Conservation (phyloP, 2,113 vertebrate genomes). For the Elaphurus davidianus region DNA sequence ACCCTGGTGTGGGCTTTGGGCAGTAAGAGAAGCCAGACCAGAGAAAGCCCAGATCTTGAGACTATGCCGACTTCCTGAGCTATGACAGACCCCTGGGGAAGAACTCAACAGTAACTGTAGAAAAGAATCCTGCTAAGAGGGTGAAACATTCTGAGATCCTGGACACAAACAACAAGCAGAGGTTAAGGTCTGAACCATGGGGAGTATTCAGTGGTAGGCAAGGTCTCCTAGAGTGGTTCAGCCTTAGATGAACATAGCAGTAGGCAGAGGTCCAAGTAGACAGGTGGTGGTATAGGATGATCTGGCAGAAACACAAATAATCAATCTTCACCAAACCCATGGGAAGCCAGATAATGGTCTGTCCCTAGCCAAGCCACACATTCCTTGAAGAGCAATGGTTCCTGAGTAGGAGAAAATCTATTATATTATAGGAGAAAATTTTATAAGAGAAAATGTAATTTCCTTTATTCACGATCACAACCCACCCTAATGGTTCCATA, state of each 20-base stretch:
- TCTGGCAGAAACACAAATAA: background rate
- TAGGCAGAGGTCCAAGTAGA: background rate
- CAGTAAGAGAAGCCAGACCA: background rate
- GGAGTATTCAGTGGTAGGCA: background rate
- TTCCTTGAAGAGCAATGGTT: background rate
- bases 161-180: background rate
- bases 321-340: background rate
- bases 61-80: background rate
- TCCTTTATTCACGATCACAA: background rate
- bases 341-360: background rate
- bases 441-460: background rate
- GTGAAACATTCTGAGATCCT: background rate
- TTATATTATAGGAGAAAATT: background rate
- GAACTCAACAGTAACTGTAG: background rate
- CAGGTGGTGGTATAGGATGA: background rate
- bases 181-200: background rate
- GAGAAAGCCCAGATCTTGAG: background rate
- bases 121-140: background rate
- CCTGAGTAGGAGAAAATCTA: background rate
- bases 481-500: background rate
- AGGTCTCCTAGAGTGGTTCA: background rate
- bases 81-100: background rate
- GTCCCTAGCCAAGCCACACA: background rate
- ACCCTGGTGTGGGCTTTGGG: background rate
- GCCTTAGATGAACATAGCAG: background rate